Evolutionary conservation across 1,140 invertebrate genomes (phyloP).

Genomic region (Trinorchestia longiramus): DNA sequence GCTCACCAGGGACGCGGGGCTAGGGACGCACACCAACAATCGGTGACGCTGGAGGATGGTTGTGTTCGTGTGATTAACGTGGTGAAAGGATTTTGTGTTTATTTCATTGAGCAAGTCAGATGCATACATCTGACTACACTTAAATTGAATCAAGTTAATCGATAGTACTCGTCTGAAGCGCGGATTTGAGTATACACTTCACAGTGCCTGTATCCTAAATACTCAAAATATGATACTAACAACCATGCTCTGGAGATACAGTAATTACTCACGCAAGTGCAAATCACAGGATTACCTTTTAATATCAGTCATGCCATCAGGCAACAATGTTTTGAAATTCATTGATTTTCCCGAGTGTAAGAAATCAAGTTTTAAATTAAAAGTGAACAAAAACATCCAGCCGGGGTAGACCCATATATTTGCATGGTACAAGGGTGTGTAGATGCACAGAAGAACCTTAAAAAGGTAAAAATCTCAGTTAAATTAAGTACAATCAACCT

Average conservation of each 20-base stretch:
- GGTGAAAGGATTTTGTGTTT: background rate
- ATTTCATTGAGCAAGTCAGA: too few relatives aligned
- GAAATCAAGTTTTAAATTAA: background rate
- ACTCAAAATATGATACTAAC: background rate
- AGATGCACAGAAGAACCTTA: too few relatives aligned
- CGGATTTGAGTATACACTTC: background rate
- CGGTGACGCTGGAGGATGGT: slow-evolving; percentile 58
- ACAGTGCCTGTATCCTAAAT: background rate
- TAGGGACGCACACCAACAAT: slow-evolving; percentile 60
- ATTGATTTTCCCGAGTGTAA: background rate
- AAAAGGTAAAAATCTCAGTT: too few relatives aligned
- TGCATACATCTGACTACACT: background rate
- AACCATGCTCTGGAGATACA: too few relatives aligned
- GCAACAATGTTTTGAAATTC: background rate
- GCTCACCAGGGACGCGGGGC: slow-evolving; percentile 62
- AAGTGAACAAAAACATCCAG: background rate
- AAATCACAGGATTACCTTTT: background rate
- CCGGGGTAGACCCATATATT: too few relatives aligned
- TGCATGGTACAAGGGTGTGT: too few relatives aligned
- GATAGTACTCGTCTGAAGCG: background rate
- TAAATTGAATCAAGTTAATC: background rate
- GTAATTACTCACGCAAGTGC: background rate
- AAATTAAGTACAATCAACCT: too few relatives aligned
- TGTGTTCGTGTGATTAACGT: background rate
- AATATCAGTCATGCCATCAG: background rate